Evolutionary conservation across 1,140 invertebrate species (phyloP), one percentile per base, ranked within the genome.

Genomic region (Papilio machaon): DNA sequence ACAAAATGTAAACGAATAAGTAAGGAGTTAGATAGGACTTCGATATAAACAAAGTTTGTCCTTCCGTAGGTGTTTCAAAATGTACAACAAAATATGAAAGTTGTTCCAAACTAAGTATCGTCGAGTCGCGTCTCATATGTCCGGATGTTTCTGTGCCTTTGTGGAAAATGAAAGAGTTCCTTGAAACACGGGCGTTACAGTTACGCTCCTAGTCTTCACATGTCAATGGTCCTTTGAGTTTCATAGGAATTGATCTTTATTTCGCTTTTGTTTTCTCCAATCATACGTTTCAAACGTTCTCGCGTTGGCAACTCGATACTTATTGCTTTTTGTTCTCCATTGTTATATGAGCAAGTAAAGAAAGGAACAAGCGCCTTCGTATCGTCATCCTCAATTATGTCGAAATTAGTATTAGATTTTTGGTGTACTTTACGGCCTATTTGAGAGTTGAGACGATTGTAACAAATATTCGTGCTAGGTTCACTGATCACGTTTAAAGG

Each of bases 221-320:
- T 86, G 84, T 87, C 86, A 85, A 87, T 85, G 67, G 81, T 67
- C 79, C 82, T 85, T 83, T 84, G 80, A 79, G 58, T 79, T 82
- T 83, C 76, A 80, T 67, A 67, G 81, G 79, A 82, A 81, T 85
- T 83, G 80, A 46, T 82, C 78, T 81, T 83, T 83, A 83, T 84
- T 84, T 81, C 78, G 73, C 70, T 82, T 75, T 85, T 81, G 79
- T 78, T 82, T 86, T 84, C 54, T 43, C n/a, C 60, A 78, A 76
- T 49, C 58, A 79, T 64, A 79, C 19, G 58, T 79, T 79, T 64
- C n/a, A 67, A 64, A 79, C 35, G 77, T 79, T 78, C 23, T 58
- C 58, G 19, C 77, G 43, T 67, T 79, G 43, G 3, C 58, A 46
- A 64, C 64, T 64, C 19, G 58, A 79, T 70, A 67, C 35, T 43